Evolutionary conservation across 1,140 invertebrate species (phyloP).

Genomic region (Megalonaias nervosa): DNA sequence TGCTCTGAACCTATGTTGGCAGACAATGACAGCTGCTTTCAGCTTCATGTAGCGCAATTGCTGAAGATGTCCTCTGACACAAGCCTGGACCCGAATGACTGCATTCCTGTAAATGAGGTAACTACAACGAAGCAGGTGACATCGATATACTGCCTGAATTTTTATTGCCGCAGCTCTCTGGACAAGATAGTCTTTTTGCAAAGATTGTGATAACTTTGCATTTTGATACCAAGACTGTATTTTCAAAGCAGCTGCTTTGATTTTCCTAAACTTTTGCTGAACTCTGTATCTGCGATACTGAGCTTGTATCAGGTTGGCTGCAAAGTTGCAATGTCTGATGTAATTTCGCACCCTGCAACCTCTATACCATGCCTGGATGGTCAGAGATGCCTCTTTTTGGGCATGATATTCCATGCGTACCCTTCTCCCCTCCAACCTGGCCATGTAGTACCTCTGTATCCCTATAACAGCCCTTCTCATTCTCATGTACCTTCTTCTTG

Average conservation of each 20-base stretch:
- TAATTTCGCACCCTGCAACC: constrained; percentile 23
- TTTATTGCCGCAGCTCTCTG: constrained; percentile 38
- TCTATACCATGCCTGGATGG: constrained; percentile 39
- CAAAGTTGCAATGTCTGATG: constrained; percentile 11
- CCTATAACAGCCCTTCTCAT: constrained; percentile 26
- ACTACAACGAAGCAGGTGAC: constrained; percentile 18
- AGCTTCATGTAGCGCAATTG: background rate
- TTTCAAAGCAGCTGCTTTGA: constrained; percentile 41
- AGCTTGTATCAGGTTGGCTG: constrained; percentile 44
- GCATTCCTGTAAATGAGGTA: constrained; percentile 29
- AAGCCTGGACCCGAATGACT: constrained; percentile 47
- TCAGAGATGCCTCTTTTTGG: constrained; percentile 17
- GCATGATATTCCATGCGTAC: background rate
- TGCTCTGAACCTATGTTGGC: constrained; percentile 6
- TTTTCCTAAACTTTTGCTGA: constrained; percentile 28
- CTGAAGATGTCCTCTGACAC: constrained; percentile 29
- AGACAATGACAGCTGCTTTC: constrained; percentile 6
- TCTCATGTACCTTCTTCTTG: constrained; percentile 27
- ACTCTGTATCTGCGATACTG: constrained; percentile 30
- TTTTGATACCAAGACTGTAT: no score
- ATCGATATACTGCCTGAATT: constrained; percentile 44
- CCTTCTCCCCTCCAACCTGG: constrained; percentile 3
- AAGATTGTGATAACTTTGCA: no score
- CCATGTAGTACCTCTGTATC: constrained; percentile 41
- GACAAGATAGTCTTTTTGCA: constrained; percentile 23